Conservation (phyloP, 2,797 vertebrate genomes). For the Sebastes diaconus region DNA sequence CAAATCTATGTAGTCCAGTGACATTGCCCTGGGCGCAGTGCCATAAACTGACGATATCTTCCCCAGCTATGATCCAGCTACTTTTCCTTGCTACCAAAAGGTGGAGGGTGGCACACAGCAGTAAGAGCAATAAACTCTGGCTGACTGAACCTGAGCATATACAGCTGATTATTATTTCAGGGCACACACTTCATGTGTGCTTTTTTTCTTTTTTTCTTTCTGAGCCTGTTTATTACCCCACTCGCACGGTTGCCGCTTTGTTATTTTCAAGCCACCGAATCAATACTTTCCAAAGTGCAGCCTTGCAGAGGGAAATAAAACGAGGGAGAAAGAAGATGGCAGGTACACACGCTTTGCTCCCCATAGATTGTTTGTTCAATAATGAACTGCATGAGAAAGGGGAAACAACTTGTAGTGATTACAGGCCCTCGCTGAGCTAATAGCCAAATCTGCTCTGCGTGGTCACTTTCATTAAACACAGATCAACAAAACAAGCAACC, state of each 20-base stretch:
- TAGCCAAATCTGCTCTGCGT: constrained; percentile 62
- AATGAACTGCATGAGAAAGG: constrained; percentile 70
- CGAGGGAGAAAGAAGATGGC: constrained; percentile 57
- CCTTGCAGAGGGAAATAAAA: constrained; percentile 67
- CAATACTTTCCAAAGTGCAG: constrained; percentile 73
- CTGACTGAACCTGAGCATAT: constrained; percentile 66
- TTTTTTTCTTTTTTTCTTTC: constrained; percentile 27
- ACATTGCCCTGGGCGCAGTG: constrained; percentile 28
- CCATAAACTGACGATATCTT: not conserved
- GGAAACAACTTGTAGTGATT: constrained; percentile 77
- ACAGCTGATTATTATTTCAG: constrained; percentile 67
- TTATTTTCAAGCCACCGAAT: constrained; percentile 77
- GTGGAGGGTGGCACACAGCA: constrained; percentile 11
- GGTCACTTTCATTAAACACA: constrained; percentile 77
- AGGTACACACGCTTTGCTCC: constrained; percentile 52
- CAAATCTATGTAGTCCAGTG: constrained; percentile 17
- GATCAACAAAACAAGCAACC: constrained; percentile 70
- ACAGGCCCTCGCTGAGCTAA: constrained; percentile 73
- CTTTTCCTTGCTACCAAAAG: constrained; percentile 32
- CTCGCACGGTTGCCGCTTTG: constrained; percentile 61
- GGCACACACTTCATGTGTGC: constrained; percentile 50
- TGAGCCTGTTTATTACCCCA: constrained; percentile 61
- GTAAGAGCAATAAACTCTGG: constrained; percentile 45
- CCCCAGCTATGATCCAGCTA: constrained; percentile 27
- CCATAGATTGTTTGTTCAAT: constrained; percentile 75